A percentile compares a stretch with the other conserved stretches of the same genome.
Evolutionary conservation across 1,140 invertebrate species (phyloP).

Genomic region (Eurosta solidaginis): DNA sequence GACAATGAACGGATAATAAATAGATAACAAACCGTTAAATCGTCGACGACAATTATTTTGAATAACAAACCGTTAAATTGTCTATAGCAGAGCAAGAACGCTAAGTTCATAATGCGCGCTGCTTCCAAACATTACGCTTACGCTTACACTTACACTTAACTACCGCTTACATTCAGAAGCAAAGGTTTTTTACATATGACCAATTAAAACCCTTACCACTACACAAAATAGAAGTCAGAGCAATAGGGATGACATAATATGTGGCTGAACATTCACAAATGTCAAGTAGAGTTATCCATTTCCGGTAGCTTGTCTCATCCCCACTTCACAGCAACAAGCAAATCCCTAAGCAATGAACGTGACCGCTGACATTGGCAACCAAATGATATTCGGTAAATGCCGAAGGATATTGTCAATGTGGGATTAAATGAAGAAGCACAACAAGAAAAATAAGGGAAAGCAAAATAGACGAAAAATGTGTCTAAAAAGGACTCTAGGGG

Average conservation of each 20-base stretch:
- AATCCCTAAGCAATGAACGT: slow-evolving; percentile 1
- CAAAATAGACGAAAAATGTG: neutral
- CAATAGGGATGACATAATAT: no score
- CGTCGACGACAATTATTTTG: no score
- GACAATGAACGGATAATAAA: no score
- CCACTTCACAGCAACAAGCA: neutral
- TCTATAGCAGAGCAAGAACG: no score
- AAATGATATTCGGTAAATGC: slow-evolving; percentile 16
- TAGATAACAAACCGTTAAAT: no score
- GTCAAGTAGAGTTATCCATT: neutral
- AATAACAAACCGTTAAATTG: no score
- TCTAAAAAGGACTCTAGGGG: neutral
- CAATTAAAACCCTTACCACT: no score
- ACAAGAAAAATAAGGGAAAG: neutral
- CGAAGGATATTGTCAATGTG: neutral
- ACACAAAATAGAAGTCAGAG: neutral
- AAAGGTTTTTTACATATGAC: no score
- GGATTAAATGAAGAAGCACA: neutral
- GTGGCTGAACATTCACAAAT: neutral
- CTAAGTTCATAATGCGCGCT: no score
- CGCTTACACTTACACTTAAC: no score
- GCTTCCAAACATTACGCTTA: no score
- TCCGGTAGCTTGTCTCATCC: neutral
- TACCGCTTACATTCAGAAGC: no score
- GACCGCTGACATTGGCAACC: neutral